Evolutionary conservation across 2,113 vertebrate species (phyloP), one percentile per base, ranked within the genome.

Genomic region (Egretta garzetta): DNA sequence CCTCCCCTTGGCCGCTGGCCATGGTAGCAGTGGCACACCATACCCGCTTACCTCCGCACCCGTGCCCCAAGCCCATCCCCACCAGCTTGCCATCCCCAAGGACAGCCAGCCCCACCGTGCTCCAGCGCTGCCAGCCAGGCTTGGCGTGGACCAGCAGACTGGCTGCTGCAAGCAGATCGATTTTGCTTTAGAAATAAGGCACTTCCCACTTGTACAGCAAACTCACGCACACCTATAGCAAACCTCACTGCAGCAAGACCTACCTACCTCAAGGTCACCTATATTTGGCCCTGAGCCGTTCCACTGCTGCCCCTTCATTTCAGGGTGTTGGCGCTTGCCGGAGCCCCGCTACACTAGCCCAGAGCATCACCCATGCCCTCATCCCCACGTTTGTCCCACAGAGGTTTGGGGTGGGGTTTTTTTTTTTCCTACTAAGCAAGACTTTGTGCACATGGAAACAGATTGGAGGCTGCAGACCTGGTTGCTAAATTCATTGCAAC

Each of bases 331-430:
- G 37, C 20, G 9, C 33, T 12, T 26, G 15, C 62, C 4, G 8
- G 41, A 12, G 0, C 7, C 11, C 58, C 39, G 17, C n/a, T 1
- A 0, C 4, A 2, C 8, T 6, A 17, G 64, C 4, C 19, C 13
- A 1, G 12, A 45, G 60, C 82, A 67, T 50, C 88, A 18, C 55
- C 37, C 12, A 1, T 2, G 0, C 22, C 55, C 39, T 59, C 56
- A 22, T 3, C 76, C 59, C 64, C 6, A 8, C 3, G 11, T 26
- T 33, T 26, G 30, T 14, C 45, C 50, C 72, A 32, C 28, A 5
- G 39, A 45, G 50, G 49, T 23, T 50, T 47, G 43, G 43, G 43
- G 20, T 47, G 10, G 45, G 18, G 12, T 14, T 23, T 14, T 18
- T 15, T 66, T 49, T 15, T 72, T 86, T 14, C 47, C 55, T 62